Base-by-base conservation (phyloP, 2,888 invertebrate species). In the Pseudeuparius sepicola region DNA sequence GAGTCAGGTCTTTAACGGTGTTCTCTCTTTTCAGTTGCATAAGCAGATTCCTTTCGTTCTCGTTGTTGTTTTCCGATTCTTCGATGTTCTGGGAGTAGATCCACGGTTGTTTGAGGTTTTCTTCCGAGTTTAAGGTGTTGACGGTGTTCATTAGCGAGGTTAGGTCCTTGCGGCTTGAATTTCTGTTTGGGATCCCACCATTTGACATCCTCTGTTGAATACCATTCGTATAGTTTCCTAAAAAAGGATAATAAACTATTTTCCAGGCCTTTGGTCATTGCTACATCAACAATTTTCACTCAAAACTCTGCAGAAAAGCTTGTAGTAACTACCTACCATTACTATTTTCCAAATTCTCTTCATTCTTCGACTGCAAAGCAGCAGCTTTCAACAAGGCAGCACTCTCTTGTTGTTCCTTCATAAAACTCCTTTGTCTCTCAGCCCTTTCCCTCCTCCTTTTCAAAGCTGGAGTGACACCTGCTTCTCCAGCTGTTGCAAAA, bases 1-100 rank as follows among this genome's bases (percentile, higher is more conserved):
- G 86, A 24, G 87, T 87, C 42, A 89, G 66, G 64, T 89, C 88
- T 64, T 87, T 87, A 30, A 89, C 88, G 30, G 86, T 86, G 53
- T 82, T 83, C 61, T 88, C 87, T 45, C 83, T 72, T 55, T 82
- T 83, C 32, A 85, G 59, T 46, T 84, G 72, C 39, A 80, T 63
- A 39, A 78, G 68, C 51, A 80, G 65, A 51, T 71, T 69, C 50
- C 60, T 54, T 12, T 63, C 61, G 48, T 69, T 63, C 46, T 63
- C 62, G 55, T 66, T 66, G 47, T 65, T 57, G 44, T 61, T 63
- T 41, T 65, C 65, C 45, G 63, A 55, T 53, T 65, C 62, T 43
- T 63, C 65, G 37, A 70, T 44, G 9, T 42, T 43, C 24, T 48
- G 47, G 14, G 54, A 57, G 38, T 55, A 48, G 15, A 61, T 61